A percentile compares a stretch with the other conserved stretches of the same genome.
These are phyloP conservation scores for Scarus forsteni DNA, from an alignment of 2,797 vertebrate genomes.

Conservation along the genomic window DNA sequence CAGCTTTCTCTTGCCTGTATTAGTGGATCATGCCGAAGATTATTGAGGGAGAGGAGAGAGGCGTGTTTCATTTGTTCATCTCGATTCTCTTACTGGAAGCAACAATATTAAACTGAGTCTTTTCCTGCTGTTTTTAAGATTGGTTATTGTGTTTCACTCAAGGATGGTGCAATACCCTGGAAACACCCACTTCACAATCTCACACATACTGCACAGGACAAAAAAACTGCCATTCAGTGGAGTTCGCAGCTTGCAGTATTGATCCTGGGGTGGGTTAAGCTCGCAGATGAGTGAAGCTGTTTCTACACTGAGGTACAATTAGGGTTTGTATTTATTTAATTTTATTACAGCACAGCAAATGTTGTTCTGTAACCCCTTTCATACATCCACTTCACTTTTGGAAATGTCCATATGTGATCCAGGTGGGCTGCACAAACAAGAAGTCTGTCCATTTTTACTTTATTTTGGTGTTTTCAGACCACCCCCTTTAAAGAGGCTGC, in stretches of 20 bases:
- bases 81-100: slow-evolving; percentile 28
- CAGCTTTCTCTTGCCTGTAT: slow-evolving; percentile 7
- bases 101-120: slow-evolving; percentile 11
- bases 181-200: slow-evolving; percentile 41
- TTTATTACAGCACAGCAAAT: slow-evolving; percentile 27
- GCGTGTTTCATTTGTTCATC: slow-evolving; percentile 16
- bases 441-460: too few species aligned
- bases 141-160: slow-evolving; percentile 43
- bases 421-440: too few species aligned
- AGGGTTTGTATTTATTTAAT: slow-evolving; percentile 3
- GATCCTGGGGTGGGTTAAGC: slow-evolving; percentile 17
- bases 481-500: too few species aligned
- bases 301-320: slow-evolving; percentile 4
- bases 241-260: slow-evolving; percentile 21
- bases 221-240: slow-evolving; percentile 19
- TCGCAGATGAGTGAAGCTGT: slow-evolving; percentile 2
- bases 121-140: slow-evolving; percentile 17
- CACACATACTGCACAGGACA: slow-evolving; percentile 22
- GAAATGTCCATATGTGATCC: too few species aligned
- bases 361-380: slow-evolving; percentile 10
- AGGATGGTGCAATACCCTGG: slow-evolving; percentile 38
- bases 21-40: slow-evolving; percentile 26
- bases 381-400: too few species aligned
- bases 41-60: slow-evolving; percentile 4
- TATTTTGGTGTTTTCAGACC: too few species aligned